Conservation (phyloP, 2,888 invertebrate genomes). For the Athripsodes cinereus region DNA sequence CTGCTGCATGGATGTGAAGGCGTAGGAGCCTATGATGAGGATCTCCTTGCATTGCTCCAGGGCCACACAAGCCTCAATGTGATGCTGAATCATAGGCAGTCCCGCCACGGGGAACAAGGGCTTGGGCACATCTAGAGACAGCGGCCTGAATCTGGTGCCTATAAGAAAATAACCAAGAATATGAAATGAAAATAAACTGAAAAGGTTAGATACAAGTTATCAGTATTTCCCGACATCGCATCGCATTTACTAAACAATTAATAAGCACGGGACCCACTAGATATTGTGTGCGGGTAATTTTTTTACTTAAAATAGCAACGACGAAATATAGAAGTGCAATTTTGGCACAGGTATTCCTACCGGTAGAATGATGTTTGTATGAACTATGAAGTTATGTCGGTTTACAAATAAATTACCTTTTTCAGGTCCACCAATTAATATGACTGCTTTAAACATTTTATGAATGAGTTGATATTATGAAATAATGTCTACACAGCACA, state of each 20-base stretch:
- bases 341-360: too few species aligned
- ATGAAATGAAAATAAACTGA: neutral
- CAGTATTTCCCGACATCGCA: too few species aligned
- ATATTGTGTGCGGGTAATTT: too few species aligned
- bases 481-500: neutral
- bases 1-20: constrained; percentile 72
- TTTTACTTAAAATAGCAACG: too few species aligned
- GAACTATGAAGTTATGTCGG: too few species aligned
- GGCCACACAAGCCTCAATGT: constrained; percentile 86
- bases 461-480: neutral
- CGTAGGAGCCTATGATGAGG: constrained; percentile 90
- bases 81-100: constrained; percentile 91
- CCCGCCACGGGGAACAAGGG: constrained; percentile 97
- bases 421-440: constrained; percentile 89
- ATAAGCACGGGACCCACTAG: too few species aligned
- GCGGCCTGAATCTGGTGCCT: constrained; percentile 96
- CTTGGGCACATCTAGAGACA: constrained; percentile 95
- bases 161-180: constrained; percentile 28
- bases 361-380: too few species aligned
- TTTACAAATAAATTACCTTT: constrained; percentile 65
- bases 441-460: constrained; percentile 75
- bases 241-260: too few species aligned
- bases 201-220: neutral
- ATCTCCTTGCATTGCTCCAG: constrained; percentile 82
- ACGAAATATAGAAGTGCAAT: too few species aligned